phyloP scores from a whole-genome alignment of 2,888 invertebrate species.

The Sphaerolaimus hirsutus region DNA sequence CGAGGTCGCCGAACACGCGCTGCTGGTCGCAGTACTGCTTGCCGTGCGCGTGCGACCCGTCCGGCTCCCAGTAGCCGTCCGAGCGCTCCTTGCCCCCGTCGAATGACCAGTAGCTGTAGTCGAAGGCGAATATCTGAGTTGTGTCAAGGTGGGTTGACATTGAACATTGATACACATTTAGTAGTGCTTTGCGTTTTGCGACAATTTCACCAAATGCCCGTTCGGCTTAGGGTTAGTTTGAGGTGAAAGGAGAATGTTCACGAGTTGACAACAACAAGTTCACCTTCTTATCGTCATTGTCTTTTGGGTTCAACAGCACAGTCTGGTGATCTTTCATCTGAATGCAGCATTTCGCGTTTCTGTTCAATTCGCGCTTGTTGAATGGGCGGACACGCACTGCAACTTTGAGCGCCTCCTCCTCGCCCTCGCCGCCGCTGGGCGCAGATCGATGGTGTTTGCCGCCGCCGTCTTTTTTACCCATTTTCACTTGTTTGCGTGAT shows the following conservation, averaged over 20 bases:
- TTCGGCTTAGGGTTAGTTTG: too few relatives aligned
- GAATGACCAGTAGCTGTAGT: constrained; percentile 34
- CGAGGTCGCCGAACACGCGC: constrained; percentile 31
- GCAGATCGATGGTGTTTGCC: too few relatives aligned
- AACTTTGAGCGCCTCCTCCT: constrained; percentile 29
- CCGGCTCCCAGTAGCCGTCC: constrained; percentile 27
- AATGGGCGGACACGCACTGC: constrained; percentile 33
- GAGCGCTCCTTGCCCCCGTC: constrained; percentile 29
- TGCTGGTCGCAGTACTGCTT: constrained; percentile 30
- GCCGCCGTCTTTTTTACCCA: too few relatives aligned
- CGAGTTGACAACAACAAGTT: not conserved
- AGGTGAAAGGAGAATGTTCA: not conserved
- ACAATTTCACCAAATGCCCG: too few relatives aligned
- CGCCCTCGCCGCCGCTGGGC: not conserved
- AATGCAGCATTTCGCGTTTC: constrained; percentile 27
- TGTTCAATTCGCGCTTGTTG: constrained; percentile 30
- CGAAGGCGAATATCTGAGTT: constrained; percentile 30
- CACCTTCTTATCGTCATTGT: constrained; percentile 1
- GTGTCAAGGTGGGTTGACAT: too few relatives aligned
- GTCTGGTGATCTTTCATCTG: constrained; percentile 29
- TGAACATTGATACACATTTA: too few relatives aligned
- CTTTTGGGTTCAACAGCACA: constrained; percentile 25
- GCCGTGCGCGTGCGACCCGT: constrained; percentile 27
- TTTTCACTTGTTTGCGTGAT: too few relatives aligned
- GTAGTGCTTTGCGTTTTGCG: too few relatives aligned